These are phyloP conservation scores for Empis livida DNA, from an alignment of 2,888 invertebrate species.

Conservation along the genomic window DNA sequence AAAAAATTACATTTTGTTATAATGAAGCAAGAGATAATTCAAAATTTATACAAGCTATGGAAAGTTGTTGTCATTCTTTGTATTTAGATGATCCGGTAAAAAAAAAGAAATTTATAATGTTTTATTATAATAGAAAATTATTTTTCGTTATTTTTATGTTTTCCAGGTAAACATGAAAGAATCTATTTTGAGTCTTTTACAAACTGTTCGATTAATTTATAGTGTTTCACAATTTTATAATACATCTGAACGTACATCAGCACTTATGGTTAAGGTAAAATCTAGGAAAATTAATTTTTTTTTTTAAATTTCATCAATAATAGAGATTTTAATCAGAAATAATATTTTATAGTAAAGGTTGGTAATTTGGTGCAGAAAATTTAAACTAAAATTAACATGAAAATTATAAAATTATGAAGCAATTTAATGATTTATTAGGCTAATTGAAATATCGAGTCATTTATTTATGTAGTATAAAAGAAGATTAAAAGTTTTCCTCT, in stretches of 20 bases:
- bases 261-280: constrained; percentile 83
- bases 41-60: constrained; percentile 86
- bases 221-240: constrained; percentile 93
- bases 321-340: too few species aligned
- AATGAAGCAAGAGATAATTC: constrained; percentile 95
- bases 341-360: too few species aligned
- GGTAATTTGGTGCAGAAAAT: too few species aligned
- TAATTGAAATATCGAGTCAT: too few species aligned
- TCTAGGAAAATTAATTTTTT: neutral
- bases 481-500: too few species aligned
- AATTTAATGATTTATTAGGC: too few species aligned
- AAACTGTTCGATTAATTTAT: constrained; percentile 86
- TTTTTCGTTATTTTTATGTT: constrained; percentile 1
- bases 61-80: constrained; percentile 86
- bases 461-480: too few species aligned
- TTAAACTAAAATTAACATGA: too few species aligned
- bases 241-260: constrained; percentile 90
- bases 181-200: constrained; percentile 75
- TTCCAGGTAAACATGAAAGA: constrained; percentile 64
- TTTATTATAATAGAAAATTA: neutral
- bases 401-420: too few species aligned
- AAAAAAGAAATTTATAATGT: neutral
- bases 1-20: constrained; percentile 85
- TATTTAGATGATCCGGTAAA: constrained; percentile 81
- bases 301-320: too few species aligned